Percentiles rank a stretch among this genome's conserved stretches.
Conservation (phyloP, 2,888 invertebrate genomes). For the Megastigmus dorsalis region DNA sequence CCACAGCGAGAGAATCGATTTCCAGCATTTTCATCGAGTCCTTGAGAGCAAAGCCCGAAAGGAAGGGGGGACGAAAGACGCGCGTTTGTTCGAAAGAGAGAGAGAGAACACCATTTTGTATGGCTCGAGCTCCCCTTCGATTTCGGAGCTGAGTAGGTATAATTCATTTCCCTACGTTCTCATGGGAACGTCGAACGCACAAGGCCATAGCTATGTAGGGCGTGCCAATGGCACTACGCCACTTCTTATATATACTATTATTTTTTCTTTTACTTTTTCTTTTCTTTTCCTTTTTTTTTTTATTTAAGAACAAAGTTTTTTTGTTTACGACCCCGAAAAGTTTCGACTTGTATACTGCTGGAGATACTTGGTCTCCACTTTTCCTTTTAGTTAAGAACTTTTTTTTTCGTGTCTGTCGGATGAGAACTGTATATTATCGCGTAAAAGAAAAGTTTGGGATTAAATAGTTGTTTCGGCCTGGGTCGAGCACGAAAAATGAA, state of each 20-base stretch:
- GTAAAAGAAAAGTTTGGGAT: constrained; percentile 31
- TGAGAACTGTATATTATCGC: constrained; percentile 1
- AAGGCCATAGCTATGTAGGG: constrained; percentile 53
- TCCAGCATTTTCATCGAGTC: constrained; percentile 23
- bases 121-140: constrained; percentile 60
- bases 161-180: constrained; percentile 66
- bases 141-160: constrained; percentile 60
- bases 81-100: constrained; percentile 60
- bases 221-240: constrained; percentile 50
- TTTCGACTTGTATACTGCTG: too few species aligned
- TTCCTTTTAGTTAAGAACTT: background rate
- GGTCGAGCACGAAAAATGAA: too few species aligned
- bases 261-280: too few species aligned
- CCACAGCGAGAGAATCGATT: constrained; percentile 20
- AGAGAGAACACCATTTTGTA: constrained; percentile 68
- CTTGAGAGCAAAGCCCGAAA: background rate
- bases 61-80: constrained; percentile 44
- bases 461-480: constrained; percentile 10
- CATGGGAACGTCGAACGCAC: constrained; percentile 59
- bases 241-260: constrained; percentile 30
- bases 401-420: background rate
- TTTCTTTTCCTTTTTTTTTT: background rate
- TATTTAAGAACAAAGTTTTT: background rate
- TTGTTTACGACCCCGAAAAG: too few species aligned
- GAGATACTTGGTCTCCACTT: background rate